Evolutionary conservation across 2,797 vertebrate species (phyloP), one percentile per base, ranked within the genome.

Genomic region (Cryptoprocta ferox): DNA sequence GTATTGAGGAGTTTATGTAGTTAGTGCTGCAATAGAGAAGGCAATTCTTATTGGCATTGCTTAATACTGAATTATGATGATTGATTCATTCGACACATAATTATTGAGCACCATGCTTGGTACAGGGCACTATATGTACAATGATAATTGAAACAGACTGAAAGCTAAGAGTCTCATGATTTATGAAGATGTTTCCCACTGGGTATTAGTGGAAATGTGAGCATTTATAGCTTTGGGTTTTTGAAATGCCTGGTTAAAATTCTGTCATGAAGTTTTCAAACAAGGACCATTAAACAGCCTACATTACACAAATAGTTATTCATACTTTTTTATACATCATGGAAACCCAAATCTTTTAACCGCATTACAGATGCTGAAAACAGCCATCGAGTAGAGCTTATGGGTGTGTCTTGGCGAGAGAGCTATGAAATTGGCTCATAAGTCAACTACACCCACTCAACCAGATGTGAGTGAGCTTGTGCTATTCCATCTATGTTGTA

Each of bases 51-150:
- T 21, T 42, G 21, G 37, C 30, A 45, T 79, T 81, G 21, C 42
- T 89, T 84, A 83, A 84, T 42, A 70, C 6, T 85, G 39, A 95
- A 93, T 21, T 50, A 24, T 14, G 1, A 81, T 59, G 39, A 79
- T 63, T 88, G 0, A 84, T 90, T 96, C 79, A 93, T 53, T 45
- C 50, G 81, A 66, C 30, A 94, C 94, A 94, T 80, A 86, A 88
- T 89, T 63, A 92, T 24, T 93, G 39, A 92, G 37, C 42, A 65
- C 30, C 56, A 96, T 79, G 6, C 24, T 85, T 85, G 76, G 6
- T 53, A 79, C 3, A 93, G 92, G 45, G 26, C 7, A 83, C 2
- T 91, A 30, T 63, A 28, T 28, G 16, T 82, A 56, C 15, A 89
- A 94, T 24, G 19, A 84, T 81, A 81, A 91, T 80, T 8, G 86